Percentiles rank a stretch among this genome's conserved stretches.
These are phyloP conservation scores for Drosophila recens DNA, from an alignment of 2,888 invertebrate genomes.

Conservation along the genomic window DNA sequence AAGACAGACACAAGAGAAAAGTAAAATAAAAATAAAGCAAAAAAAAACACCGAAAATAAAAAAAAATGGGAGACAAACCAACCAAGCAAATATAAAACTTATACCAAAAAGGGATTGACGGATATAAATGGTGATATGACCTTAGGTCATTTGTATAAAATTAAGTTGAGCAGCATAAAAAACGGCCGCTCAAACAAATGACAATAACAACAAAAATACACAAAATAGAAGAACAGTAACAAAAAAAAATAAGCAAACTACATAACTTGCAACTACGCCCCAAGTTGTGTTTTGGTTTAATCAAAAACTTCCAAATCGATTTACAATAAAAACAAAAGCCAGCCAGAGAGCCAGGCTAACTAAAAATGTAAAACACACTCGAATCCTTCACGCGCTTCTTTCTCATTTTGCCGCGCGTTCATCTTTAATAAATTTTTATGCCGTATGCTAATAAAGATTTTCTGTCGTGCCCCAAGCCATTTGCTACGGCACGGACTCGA, in stretches of 20 bases:
- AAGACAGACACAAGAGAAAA: conserved; percentile 42
- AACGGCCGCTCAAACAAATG: conserved; percentile 61
- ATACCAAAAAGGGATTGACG: conserved; percentile 81
- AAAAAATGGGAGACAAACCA: conserved; percentile 54
- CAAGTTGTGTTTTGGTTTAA: conserved; percentile 63
- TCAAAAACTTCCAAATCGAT: conserved; percentile 79
- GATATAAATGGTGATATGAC: conserved; percentile 82
- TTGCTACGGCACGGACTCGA: conserved; percentile 38
- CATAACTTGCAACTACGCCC: conserved; percentile 62
- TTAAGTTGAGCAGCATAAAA: conserved; percentile 81
- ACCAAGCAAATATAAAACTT: conserved; percentile 77
- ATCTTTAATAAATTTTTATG: conserved; percentile 81
- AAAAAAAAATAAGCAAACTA: conserved; percentile 36
- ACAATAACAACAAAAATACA: conserved; percentile 52
- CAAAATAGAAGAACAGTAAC: conserved; percentile 1
- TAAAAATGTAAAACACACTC: conserved; percentile 54
- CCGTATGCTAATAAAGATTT: conserved; percentile 81
- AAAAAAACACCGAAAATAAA: conserved; percentile 14
- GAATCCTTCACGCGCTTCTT: conserved; percentile 51
- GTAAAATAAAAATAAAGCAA: conserved; percentile 4
- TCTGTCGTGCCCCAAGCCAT: conserved; percentile 72
- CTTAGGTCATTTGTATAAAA: conserved; percentile 80
- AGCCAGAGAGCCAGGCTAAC: conserved; percentile 40
- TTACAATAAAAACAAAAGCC: conserved; percentile 67
- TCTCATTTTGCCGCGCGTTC: conserved; percentile 66